Base-by-base conservation (phyloP, 2,888 invertebrate genomes). In the Caenorhabditis sulstoni region DNA sequence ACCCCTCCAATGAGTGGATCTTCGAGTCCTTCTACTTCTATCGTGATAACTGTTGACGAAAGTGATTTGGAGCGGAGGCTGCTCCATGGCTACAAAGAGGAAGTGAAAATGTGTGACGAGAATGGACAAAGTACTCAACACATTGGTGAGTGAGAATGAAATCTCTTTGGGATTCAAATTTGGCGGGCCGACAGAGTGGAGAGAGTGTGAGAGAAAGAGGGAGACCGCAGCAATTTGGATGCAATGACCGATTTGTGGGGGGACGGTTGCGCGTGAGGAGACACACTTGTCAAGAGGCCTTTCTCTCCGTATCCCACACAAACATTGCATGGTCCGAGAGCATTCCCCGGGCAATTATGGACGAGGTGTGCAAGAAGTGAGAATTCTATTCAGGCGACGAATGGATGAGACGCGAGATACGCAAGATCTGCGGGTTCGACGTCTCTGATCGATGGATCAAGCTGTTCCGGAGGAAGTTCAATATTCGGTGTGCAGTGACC, bases 401-500 rank as follows among this genome's bases (percentile, higher is more conserved):
- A 67, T 79, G 78, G 78, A 73, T 79, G 78, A 49, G 73, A 14
- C 70, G 77, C 5, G 65, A 77, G 29, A 77, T 77, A 14, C 70
- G 77, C 16, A 41, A 65, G 47, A 59, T 77, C 14, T 70, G 70
- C 49, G 70, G 62, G 1, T 77, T 70, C 70, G 55, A 70, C 41
- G 78, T 79, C 12, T 73, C 78, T 52, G 78, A 79, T 73, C 62
- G 73, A 58, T 79, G 78, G 78, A 73, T 79, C 53, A 71, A 73
- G 37, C 44, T 59, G 50, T 79, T 79, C 45, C 66, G 73, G 45
- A 67, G 61, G 29, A 66, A 67, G 37, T 50, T 65, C 47, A 59
- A 59, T 39, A 77, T 77, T 41, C 65, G 77, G 67, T 74, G 23
- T 37, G 57, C 11, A 11, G 23, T 44, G 2, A 29, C 1, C 29